Conservation (phyloP, 2,888 invertebrate species). For the Dicycla oo region DNA sequence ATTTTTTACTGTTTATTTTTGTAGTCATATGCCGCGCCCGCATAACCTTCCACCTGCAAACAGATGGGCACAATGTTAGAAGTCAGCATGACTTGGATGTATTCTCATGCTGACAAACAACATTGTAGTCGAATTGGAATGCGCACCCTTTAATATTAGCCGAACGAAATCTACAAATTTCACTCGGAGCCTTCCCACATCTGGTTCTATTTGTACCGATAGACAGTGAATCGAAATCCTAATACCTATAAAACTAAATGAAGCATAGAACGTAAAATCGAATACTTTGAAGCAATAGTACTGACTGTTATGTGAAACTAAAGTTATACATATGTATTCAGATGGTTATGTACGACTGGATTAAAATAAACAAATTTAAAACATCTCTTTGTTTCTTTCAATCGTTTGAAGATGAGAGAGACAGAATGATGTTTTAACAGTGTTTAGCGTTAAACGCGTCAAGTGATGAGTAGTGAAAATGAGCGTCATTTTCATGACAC, state of each 20-base stretch:
- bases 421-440: too few relatives aligned
- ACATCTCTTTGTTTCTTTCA: too few relatives aligned
- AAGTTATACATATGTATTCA: conserved; percentile 1
- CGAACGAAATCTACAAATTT: conserved; percentile 32
- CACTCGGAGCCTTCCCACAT: conserved; percentile 26
- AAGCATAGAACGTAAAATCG: conserved; percentile 39
- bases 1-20: conserved; percentile 84
- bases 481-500: neutral
- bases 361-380: too few relatives aligned
- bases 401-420: too few relatives aligned
- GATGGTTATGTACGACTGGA: neutral
- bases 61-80: conserved; percentile 70
- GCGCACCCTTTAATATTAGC: conserved; percentile 69
- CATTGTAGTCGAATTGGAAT: conserved; percentile 78
- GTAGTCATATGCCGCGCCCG: conserved; percentile 78
- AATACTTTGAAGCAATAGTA: conserved; percentile 30
- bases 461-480: too few relatives aligned
- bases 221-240: conserved; percentile 38
- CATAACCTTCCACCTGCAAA: conserved; percentile 80
- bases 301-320: conserved; percentile 8
- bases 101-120: conserved; percentile 74
- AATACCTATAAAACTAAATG: conserved; percentile 56
- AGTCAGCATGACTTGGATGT: conserved; percentile 69
- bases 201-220: conserved; percentile 45
- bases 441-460: too few relatives aligned